Conservation (phyloP, 2,888 invertebrate genomes). For the Anaspis maculata region DNA sequence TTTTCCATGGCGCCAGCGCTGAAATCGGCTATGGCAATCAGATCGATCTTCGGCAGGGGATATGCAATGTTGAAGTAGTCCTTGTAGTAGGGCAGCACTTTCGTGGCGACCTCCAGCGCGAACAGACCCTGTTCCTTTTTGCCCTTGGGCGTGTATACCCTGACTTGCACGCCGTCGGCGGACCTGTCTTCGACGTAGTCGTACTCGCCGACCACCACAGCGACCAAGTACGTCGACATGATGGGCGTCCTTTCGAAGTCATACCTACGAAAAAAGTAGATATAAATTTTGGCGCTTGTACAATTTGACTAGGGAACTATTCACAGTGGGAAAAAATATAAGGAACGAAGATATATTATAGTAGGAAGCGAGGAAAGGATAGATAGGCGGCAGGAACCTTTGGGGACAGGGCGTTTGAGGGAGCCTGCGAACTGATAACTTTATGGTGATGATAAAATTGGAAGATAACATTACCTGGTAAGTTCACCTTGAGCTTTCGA, state of each 20-base stretch:
- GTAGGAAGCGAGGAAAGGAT: too few relatives aligned
- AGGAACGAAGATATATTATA: too few relatives aligned
- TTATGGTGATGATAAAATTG: too few relatives aligned
- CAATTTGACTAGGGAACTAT: too few relatives aligned
- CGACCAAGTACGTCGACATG: constrained; percentile 94
- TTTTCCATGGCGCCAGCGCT: constrained; percentile 97
- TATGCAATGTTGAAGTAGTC: constrained; percentile 92
- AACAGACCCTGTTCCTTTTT: constrained; percentile 88
- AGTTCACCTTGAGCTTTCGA: constrained; percentile 20
- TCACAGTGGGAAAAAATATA: too few relatives aligned
- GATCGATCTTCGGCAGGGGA: constrained; percentile 92
- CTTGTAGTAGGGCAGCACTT: constrained; percentile 88
- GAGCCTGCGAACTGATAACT: too few relatives aligned
- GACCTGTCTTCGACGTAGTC: constrained; percentile 84
- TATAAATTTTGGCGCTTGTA: too few relatives aligned
- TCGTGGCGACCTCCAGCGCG: constrained; percentile 86
- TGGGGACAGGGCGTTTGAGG: too few relatives aligned
- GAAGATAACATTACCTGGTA: too few relatives aligned
- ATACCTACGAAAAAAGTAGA: constrained; percentile 26
- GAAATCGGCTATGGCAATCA: constrained; percentile 94
- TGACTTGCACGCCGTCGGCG: constrained; percentile 70
- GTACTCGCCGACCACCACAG: constrained; percentile 90
- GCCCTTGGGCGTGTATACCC: constrained; percentile 81
- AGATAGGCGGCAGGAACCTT: too few relatives aligned
- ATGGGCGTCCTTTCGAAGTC: constrained; percentile 78